Conservation (phyloP, 92 coral and sea anemone genomes). For the Epizoanthus illoricatus region DNA sequence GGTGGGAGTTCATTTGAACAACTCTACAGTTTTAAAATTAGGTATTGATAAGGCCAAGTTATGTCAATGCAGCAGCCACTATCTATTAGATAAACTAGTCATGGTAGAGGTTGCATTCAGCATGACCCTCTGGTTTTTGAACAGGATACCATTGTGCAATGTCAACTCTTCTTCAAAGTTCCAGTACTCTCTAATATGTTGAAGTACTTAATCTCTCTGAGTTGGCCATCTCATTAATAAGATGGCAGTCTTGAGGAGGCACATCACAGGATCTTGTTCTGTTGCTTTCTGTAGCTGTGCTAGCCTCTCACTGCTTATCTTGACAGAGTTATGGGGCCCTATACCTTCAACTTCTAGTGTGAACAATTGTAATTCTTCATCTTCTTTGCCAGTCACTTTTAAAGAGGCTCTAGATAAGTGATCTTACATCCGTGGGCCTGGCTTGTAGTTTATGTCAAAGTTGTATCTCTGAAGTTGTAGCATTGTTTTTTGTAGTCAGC, state of each 20-base stretch:
- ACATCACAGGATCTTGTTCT: conserved; percentile 58
- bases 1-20: no score
- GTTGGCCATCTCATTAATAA: background rate
- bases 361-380: conserved; percentile 5
- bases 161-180: conserved; percentile 22
- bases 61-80: no score
- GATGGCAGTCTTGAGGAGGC: conserved; percentile 45
- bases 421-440: background rate
- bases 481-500: no score
- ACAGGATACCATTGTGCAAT: conserved; percentile 49
- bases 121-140: background rate
- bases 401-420: conserved; percentile 3
- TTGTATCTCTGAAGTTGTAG: no score
- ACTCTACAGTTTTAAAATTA: no score
- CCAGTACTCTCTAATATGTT: no score
- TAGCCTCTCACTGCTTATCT: no score
- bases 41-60: no score
- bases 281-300: background rate
- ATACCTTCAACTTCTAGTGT: conserved; percentile 6
- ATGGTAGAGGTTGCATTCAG: no score
- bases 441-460: background rate
- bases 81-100: no score
- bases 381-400: conserved; percentile 34
- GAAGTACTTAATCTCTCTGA: no score
- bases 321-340: background rate